Evolutionary conservation across 1,140 invertebrate species (phyloP), one percentile per base, ranked within the genome.

Genomic region (Varroa destructor): DNA sequence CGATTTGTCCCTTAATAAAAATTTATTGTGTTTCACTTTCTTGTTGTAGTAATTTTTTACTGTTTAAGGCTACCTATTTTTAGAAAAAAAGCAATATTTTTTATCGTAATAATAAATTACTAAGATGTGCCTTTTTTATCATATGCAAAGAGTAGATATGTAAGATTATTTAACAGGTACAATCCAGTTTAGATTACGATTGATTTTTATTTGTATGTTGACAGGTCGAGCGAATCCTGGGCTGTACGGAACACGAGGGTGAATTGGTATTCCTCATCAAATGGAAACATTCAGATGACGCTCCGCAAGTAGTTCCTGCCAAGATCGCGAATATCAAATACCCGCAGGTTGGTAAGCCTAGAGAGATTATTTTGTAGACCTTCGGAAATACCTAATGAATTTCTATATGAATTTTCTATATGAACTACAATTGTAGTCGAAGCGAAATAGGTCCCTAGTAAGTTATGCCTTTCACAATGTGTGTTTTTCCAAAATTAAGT

Each of bases 281-380:
- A 40, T 67, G 61, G 61, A 14, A 43, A 37, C 40, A 67, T 67
- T 40, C 40, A 67, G 40, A 40, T 46, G 61, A 67, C 46, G 46
- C 46, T 51, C 61, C 61, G 36, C 61, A 67, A 40, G 61, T 67
- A 12, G 61, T 67, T 14, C 61, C 61, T 14, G 61, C 61, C 2
- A 46, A 40, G 40, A 37, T 67, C 2, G 61, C 61, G n/a, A 67
- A 67, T 46, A 8, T 67, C 12, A 67, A 67, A 40, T 67, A 67
- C 37, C 61, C 61, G 12, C 61, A 67, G 36, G 61, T 67, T 12
- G 40, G 61, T 51, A 8, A 5, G 46, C 46, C 46, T 3, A 51
- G 46, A 51, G 8, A 3, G 46, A 51, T 51, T 51, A 3, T 25
- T 3, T 58, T 25, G 14, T 6, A 58, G 10, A 10, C 55, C 10